Evolutionary conservation across 2,113 vertebrate species (phyloP).

Genomic region (Halcyon malimbica): DNA sequence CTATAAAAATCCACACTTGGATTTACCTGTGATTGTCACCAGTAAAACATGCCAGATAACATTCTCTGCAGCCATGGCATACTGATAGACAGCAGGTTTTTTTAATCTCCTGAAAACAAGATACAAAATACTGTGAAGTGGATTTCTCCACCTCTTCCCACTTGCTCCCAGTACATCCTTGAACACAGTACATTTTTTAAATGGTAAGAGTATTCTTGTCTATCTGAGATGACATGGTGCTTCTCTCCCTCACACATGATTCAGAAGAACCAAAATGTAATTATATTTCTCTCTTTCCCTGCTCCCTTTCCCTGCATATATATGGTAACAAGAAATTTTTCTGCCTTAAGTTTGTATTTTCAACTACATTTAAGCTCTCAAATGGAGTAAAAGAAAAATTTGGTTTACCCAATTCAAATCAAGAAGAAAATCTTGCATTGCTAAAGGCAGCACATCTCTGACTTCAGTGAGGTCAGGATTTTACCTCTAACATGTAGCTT

Average conservation of each 20-base stretch:
- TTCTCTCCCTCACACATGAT: not conserved
- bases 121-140: not conserved
- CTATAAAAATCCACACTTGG: not conserved
- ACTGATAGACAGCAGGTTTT: not conserved
- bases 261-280: not conserved
- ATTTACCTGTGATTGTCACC: not conserved
- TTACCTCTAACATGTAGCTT: slow-evolving; percentile 36
- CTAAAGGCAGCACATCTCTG: not conserved
- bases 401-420: slow-evolving; percentile 32
- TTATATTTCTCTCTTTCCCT: not conserved
- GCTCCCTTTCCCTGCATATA: not conserved
- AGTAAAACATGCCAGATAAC: not conserved
- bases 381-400: not conserved
- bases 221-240: not conserved
- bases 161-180: not conserved
- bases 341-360: not conserved
- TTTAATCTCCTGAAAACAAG: not conserved
- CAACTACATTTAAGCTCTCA: not conserved
- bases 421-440: not conserved
- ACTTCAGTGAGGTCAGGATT: slow-evolving; percentile 35
- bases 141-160: not conserved
- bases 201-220: not conserved
- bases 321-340: not conserved
- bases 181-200: not conserved
- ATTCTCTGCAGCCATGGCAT: not conserved